A percentile compares a stretch with the other conserved stretches of the same genome.
phyloP scores from a whole-genome alignment of 1,140 invertebrate genomes.

The Zaprionus africanus region DNA sequence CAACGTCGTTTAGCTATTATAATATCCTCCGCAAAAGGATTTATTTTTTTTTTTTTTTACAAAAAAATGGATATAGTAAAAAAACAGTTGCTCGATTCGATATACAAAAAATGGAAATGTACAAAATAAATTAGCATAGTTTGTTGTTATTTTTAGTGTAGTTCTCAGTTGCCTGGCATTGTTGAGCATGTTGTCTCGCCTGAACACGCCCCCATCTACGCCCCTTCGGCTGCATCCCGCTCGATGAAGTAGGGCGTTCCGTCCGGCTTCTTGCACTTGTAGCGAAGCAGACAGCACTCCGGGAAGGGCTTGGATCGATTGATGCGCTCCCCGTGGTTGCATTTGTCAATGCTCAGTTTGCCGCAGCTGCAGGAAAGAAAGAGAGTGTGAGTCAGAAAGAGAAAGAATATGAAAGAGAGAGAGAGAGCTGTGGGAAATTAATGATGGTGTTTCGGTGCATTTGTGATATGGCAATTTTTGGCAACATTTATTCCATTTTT shows the following conservation, averaged over 20 bases:
- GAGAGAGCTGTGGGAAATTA: not conserved
- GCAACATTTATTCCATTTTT: not conserved
- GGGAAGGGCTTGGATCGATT: constrained; percentile 69
- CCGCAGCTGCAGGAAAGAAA: constrained; percentile 58
- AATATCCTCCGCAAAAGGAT: not conserved
- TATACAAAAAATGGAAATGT: constrained; percentile 31
- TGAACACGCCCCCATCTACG: constrained; percentile 21
- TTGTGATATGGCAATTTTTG: constrained; percentile 1
- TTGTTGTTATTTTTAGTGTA: constrained; percentile 8
- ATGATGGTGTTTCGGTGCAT: not conserved
- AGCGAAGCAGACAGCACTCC: constrained; percentile 75
- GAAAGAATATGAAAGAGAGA: not conserved
- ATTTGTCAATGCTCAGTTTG: constrained; percentile 67
- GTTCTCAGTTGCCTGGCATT: not conserved
- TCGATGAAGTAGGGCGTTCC: constrained; percentile 71
- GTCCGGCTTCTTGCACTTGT: constrained; percentile 73
- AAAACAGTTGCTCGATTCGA: constrained; percentile 35
- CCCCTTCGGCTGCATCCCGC: constrained; percentile 47
- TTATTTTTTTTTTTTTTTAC: constrained; percentile 24
- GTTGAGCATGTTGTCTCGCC: not conserved
- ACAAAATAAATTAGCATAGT: constrained; percentile 58
- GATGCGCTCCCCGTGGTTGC: constrained; percentile 76
- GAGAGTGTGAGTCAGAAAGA: not conserved
- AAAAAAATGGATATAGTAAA: constrained; percentile 46
- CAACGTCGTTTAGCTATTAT: not conserved